A percentile compares a stretch with the other conserved stretches of the same genome.
Evolutionary conservation across 2,888 invertebrate species (phyloP).

Genomic region (Chymomyza amoena): DNA sequence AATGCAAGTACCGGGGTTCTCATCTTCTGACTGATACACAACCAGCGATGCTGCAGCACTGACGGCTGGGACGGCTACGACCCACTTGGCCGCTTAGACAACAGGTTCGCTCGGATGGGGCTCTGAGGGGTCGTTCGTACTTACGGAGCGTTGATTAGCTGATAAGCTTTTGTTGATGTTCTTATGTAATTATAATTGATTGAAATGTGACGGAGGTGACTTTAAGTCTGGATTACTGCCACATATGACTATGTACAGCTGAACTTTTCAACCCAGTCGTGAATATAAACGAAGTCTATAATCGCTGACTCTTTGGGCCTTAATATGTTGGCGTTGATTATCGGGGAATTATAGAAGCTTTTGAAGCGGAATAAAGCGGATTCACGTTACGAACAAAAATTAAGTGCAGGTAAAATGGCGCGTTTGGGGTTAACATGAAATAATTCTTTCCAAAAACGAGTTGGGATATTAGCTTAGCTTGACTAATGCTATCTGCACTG

Average conservation of each 20-base stretch:
- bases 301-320: no score
- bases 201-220: background rate
- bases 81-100: background rate
- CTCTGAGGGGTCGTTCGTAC: background rate
- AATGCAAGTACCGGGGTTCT: background rate
- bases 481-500: no score
- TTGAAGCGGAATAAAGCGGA: no score
- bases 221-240: background rate
- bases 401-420: no score
- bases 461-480: no score
- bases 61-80: background rate
- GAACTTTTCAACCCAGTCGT: background rate
- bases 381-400: no score
- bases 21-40: slow-evolving; percentile 33
- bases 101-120: background rate
- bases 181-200: background rate
- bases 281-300: no score
- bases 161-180: background rate
- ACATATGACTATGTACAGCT: background rate
- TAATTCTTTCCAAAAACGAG: no score
- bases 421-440: no score
- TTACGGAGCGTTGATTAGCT: background rate
- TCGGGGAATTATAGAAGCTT: no score
- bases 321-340: no score
- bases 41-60: background rate